phyloP scores from a whole-genome alignment of 2,797 vertebrate genomes.

The Calcarius lapponicus region DNA sequence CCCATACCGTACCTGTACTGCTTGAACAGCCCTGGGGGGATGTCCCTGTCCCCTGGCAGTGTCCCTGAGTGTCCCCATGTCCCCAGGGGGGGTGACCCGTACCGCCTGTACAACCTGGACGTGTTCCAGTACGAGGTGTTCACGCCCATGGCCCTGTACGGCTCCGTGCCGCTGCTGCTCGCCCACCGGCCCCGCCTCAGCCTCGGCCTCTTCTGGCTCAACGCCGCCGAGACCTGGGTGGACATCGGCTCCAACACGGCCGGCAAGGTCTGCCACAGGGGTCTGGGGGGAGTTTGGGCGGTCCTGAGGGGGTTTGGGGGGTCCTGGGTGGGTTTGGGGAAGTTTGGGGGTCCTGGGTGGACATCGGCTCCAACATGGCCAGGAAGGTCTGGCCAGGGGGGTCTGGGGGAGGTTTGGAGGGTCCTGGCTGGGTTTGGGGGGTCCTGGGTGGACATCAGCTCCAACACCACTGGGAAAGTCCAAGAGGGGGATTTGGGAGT shows the following conservation, averaged over 20 bases:
- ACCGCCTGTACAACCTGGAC: slow-evolving; percentile 93
- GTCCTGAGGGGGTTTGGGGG: no score
- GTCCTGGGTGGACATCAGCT: no score
- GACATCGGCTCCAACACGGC: slow-evolving; percentile 80
- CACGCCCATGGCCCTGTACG: slow-evolving; percentile 93
- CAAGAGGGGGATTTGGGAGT: not conserved
- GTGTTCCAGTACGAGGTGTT: slow-evolving; percentile 95
- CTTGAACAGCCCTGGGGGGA: no score
- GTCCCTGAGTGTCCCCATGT: not conserved
- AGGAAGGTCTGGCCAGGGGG: no score
- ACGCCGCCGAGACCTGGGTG: slow-evolving; percentile 95
- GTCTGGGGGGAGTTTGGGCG: not conserved
- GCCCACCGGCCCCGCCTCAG: slow-evolving; percentile 86
- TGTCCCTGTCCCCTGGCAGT: not conserved
- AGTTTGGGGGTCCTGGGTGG: no score
- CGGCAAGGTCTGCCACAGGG: not conserved
- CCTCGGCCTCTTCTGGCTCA: slow-evolving; percentile 93
- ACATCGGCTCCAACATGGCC: no score
- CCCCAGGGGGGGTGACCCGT: slow-evolving; percentile 78
- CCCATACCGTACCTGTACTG: slow-evolving; percentile 74
- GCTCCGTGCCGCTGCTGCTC: slow-evolving; percentile 87
- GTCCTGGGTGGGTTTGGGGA: no score
- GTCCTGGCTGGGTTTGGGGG: no score
- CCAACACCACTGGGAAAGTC: no score
- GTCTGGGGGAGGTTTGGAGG: no score